A percentile compares a stretch with the other conserved stretches of the same genome.
phyloP scores from a whole-genome alignment of 2,888 invertebrate species.

The Orthonychiurus folsomi region DNA sequence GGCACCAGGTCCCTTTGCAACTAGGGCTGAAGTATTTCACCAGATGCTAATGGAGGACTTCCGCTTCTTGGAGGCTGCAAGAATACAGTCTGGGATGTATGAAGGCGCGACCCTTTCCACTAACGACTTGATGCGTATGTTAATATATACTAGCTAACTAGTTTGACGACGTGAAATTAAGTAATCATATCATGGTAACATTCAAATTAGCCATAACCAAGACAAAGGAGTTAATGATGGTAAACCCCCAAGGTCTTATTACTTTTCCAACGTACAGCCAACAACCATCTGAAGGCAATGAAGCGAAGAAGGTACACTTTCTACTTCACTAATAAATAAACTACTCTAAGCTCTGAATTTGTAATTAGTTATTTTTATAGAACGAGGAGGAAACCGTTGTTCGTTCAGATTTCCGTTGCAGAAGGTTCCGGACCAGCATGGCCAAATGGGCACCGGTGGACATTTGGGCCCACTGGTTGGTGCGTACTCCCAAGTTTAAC shows the following conservation, averaged over 20 bases:
- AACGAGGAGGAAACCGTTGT: background rate
- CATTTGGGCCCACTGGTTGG: conserved; percentile 36
- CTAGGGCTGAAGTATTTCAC: conserved; percentile 23
- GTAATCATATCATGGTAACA: too few relatives aligned
- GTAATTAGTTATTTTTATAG: background rate
- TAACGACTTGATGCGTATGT: conserved; percentile 22
- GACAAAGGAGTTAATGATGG: conserved; percentile 13
- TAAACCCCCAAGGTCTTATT: conserved; percentile 29
- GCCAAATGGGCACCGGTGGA: conserved; percentile 30
- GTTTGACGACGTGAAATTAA: too few relatives aligned
- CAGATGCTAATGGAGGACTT: conserved; percentile 36
- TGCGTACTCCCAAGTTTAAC: conserved; percentile 23
- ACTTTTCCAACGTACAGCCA: conserved; percentile 28
- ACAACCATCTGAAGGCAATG: too few relatives aligned
- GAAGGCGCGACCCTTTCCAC: conserved; percentile 27
- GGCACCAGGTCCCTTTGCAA: too few relatives aligned
- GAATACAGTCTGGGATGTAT: conserved; percentile 26
- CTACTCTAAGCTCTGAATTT: background rate
- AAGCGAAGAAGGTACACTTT: conserved; percentile 5
- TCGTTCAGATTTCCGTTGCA: conserved; percentile 24
- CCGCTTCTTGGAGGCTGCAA: conserved; percentile 33
- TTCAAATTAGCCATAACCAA: conserved; percentile 13
- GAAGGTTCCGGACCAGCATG: conserved; percentile 26
- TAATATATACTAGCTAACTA: background rate
- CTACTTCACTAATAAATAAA: background rate